Evolutionary conservation across 2,888 invertebrate genomes (phyloP), one percentile per base, ranked within the genome.

Genomic region (Hanleya hanleyi): DNA sequence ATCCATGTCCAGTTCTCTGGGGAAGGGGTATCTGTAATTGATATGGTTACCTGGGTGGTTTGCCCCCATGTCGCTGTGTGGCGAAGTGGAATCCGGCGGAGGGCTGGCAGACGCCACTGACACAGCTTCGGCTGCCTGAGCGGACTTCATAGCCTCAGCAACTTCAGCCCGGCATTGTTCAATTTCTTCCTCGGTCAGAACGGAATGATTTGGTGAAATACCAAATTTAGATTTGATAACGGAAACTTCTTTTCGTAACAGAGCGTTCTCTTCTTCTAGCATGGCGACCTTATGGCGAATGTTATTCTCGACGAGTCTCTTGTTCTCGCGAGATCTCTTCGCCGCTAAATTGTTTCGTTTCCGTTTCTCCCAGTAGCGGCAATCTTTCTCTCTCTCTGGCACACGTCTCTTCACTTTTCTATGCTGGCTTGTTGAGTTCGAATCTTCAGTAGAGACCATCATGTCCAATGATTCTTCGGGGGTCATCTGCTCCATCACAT

Each of bases 341-440:
- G 87, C 87, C 6, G 87, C 81, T 37, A 81, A 73, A 70, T 87
- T 87, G 72, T 87, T 87, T 15, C 81, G 77, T 68, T 83, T 82
- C 22, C 87, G 75, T 69, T 80, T 84, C 70, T 83, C 83, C 85
- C 85, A 86, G 73, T 86, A 86, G 49, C 68, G 72, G 1, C 80
- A 80, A 65, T 84, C 85, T 70, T 86, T 86, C 15, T 83, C 78
- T 0, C 73, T 71, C 18, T 83, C 83, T 0, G 86, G 84, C 0
- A 84, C 77, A 15, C 71, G 33, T 22, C 81, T 74, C 72, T 85
- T 86, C 12, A 73, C 73, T 26, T 57, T 57, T n/a, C n/a, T n/a
- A n/a, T n/a, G n/a, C n/a, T n/a, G n/a, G n/a, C n/a, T n/a, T n/a
- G n/a, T n/a, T n/a, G n/a, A n/a, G n/a, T n/a, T n/a, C n/a, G n/a